Conservation (phyloP, 2,797 vertebrate species). For the Acropternis orthonyx region DNA sequence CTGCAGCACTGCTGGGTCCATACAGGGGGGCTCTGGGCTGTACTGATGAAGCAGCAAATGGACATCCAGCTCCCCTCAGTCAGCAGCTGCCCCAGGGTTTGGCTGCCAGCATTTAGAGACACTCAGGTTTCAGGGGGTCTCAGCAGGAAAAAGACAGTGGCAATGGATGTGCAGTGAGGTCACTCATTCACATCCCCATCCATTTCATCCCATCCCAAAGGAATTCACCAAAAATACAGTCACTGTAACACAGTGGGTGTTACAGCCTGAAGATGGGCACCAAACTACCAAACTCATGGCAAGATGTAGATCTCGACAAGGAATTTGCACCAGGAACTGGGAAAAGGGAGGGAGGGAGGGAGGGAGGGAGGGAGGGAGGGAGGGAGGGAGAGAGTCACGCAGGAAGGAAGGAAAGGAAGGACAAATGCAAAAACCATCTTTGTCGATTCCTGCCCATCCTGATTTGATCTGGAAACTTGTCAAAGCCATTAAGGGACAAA, state of each 20-base stretch:
- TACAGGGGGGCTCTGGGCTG: not conserved
- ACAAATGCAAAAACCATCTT: not conserved
- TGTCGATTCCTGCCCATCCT: not conserved
- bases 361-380: too few relatives aligned
- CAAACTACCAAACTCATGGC: not conserved
- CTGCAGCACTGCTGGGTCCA: not conserved
- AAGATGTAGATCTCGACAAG: not conserved
- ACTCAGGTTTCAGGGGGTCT: not conserved
- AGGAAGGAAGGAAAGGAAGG: not conserved
- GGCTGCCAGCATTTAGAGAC: not conserved
- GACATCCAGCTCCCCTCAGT: not conserved
- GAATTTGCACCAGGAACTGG: not conserved
- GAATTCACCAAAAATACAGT: not conserved
- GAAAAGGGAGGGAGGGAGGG: too few relatives aligned
- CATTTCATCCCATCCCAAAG: not conserved
- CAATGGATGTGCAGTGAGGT: not conserved
- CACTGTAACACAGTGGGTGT: not conserved
- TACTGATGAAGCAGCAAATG: not conserved
- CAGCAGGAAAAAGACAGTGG: not conserved
- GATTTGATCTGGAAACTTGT: not conserved
- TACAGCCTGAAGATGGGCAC: not conserved
- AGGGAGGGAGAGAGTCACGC: too few relatives aligned
- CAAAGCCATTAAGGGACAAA: not conserved
- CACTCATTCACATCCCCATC: not conserved
- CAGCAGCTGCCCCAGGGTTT: not conserved